phyloP scores from a whole-genome alignment of 2,888 invertebrate genomes.

The Leucozona laternaria region DNA sequence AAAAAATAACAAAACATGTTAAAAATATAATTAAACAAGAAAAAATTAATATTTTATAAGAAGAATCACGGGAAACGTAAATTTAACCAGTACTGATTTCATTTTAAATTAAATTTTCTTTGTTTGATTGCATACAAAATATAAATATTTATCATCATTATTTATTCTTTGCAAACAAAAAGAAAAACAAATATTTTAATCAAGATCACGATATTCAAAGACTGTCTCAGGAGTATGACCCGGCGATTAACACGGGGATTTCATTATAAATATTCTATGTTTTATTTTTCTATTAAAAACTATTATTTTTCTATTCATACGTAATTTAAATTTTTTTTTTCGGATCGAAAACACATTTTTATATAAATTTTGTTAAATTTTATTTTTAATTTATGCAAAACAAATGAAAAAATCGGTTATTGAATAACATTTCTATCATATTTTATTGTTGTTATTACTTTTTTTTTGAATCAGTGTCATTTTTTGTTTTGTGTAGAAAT shows the following conservation, averaged over 20 bases:
- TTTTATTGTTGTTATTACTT: constrained; percentile 40
- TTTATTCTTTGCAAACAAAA: not conserved
- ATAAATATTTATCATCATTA: constrained; percentile 18
- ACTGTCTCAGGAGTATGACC: constrained; percentile 68
- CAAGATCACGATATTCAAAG: constrained; percentile 66
- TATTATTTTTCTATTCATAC: constrained; percentile 25
- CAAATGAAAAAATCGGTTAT: constrained; percentile 39
- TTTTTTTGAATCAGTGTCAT: constrained; percentile 12
- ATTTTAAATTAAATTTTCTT: constrained; percentile 24
- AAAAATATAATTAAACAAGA: constrained; percentile 18
- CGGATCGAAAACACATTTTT: constrained; percentile 53
- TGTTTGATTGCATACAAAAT: constrained; percentile 37
- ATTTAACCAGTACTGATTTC: constrained; percentile 65
- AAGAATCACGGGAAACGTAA: constrained; percentile 47
- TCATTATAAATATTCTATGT: not conserved
- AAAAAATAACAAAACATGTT: constrained; percentile 24
- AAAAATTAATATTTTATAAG: constrained; percentile 9
- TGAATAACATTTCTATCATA: constrained; percentile 45
- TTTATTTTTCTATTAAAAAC: constrained; percentile 18
- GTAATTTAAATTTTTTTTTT: constrained; percentile 27
- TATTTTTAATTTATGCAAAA: constrained; percentile 41
- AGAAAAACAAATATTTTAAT: not conserved
- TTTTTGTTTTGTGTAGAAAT: constrained; percentile 44
- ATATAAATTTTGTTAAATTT: constrained; percentile 47
- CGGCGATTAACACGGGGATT: constrained; percentile 37